phyloP scores from a whole-genome alignment of 2,113 vertebrate genomes.

The Nycticryphes semicollaris region DNA sequence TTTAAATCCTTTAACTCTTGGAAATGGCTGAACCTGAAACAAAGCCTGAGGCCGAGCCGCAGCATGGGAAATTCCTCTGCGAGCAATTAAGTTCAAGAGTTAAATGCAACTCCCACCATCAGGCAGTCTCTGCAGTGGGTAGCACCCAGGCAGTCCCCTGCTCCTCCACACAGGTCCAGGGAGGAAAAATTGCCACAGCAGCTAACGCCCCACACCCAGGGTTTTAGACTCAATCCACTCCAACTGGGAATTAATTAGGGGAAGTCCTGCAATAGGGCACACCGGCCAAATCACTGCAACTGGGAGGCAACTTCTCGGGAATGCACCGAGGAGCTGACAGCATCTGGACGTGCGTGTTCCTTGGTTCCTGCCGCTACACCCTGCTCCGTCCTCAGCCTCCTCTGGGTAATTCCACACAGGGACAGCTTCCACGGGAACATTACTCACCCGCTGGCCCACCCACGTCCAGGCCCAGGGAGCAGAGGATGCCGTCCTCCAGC shows the following conservation, averaged over 20 bases:
- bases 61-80: not conserved
- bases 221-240: not conserved
- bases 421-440: not conserved
- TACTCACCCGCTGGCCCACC: not conserved
- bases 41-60: not conserved
- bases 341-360: not conserved
- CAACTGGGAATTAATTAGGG: fast-evolving
- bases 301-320: not conserved
- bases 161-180: fast-evolving
- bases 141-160: not conserved
- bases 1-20: not conserved
- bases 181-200: not conserved
- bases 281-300: not conserved
- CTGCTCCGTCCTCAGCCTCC: not conserved
- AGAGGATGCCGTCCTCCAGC: not conserved
- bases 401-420: fast-evolving
- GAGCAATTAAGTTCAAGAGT: not conserved
- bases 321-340: not conserved
- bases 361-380: not conserved
- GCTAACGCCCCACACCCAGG: not conserved
- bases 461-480: not conserved
- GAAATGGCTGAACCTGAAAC: not conserved
- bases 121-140: not conserved
- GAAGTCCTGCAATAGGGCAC: not conserved
- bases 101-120: not conserved